Conservation (phyloP, 2,888 invertebrate species). For the Metallyticus violacea region DNA sequence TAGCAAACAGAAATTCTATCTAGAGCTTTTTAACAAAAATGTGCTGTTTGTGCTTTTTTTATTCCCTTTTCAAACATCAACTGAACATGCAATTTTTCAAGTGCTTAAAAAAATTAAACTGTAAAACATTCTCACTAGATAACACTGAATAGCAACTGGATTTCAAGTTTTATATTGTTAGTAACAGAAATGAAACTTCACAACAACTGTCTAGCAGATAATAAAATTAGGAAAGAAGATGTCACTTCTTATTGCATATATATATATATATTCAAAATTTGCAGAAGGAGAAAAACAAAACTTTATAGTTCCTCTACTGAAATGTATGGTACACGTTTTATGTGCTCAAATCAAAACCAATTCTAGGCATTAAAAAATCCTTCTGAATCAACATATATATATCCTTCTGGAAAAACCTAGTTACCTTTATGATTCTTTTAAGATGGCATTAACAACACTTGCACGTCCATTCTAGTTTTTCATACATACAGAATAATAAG, state of each 20-base stretch:
- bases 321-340: background rate
- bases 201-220: background rate
- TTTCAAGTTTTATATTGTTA: background rate
- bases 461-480: background rate
- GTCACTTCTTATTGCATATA: background rate
- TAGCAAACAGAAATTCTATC: no score
- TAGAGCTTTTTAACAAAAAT: background rate
- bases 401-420: background rate
- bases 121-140: background rate
- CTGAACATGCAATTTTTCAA: background rate
- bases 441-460: background rate
- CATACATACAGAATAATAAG: background rate
- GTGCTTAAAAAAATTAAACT: background rate
- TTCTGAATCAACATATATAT: background rate
- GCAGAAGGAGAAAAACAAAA: background rate
- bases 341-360: background rate
- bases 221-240: background rate
- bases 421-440: background rate
- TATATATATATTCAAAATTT: background rate
- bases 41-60: background rate
- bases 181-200: background rate
- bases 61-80: background rate
- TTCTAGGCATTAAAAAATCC: background rate
- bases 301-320: background rate
- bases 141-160: background rate